Evolutionary conservation across 2,888 invertebrate species (phyloP).

Genomic region (Nebria salina): DNA sequence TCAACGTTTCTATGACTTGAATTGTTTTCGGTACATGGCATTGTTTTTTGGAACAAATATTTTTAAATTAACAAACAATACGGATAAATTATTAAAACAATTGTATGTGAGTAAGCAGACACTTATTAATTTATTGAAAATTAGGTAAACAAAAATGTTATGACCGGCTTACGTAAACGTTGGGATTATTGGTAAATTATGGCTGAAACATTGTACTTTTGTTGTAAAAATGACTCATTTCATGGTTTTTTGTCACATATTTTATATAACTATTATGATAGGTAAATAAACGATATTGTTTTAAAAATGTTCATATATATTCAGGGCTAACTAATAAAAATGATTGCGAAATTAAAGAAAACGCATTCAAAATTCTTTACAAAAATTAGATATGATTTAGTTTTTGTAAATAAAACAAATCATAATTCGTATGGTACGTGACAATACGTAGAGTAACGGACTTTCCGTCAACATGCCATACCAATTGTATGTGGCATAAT

Average conservation of each 20-base stretch:
- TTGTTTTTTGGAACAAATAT: neutral
- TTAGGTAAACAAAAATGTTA: neutral
- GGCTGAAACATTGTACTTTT: neutral
- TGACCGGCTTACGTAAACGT: neutral
- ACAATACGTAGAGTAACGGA: neutral
- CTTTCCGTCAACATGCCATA: neutral
- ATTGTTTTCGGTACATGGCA: neutral
- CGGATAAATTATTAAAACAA: neutral
- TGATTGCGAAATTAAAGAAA: too few species aligned
- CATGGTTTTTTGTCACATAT: neutral
- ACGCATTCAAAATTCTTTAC: too few species aligned
- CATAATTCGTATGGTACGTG: neutral
- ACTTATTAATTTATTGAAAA: neutral
- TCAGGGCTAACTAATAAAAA: too few species aligned
- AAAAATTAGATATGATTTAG: too few species aligned
- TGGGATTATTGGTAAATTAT: neutral
- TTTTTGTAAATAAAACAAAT: too few species aligned
- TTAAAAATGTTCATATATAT: too few species aligned
- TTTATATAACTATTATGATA: neutral
- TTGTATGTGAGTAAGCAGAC: neutral
- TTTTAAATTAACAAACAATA: neutral
- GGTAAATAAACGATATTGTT: too few species aligned
- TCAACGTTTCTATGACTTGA: neutral
- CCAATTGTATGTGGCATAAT: conserved; percentile 4
- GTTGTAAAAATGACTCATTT: neutral